A percentile compares a stretch with the other conserved stretches of the same genome.
These are phyloP conservation scores for Cetoscarus ocellatus DNA, from an alignment of 2,797 vertebrate species.

Conservation along the genomic window DNA sequence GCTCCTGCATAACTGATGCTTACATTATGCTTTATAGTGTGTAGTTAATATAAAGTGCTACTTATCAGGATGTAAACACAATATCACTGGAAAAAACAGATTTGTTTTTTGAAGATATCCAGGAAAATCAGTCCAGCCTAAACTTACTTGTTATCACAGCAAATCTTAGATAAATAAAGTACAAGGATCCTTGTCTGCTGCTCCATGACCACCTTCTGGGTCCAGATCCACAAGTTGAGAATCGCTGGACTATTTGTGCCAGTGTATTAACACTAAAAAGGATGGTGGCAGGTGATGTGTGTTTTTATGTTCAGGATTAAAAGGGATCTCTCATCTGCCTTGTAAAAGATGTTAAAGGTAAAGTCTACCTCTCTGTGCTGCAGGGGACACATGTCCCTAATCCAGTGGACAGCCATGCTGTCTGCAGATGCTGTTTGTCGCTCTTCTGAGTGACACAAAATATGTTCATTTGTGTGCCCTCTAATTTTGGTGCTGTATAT, in stretches of 20 bases:
- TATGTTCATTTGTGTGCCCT: slow-evolving; percentile 66
- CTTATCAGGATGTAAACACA: too few species aligned
- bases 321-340: slow-evolving; percentile 72
- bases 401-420: slow-evolving; percentile 54
- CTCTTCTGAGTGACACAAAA: slow-evolving; percentile 52
- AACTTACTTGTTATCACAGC: too few species aligned
- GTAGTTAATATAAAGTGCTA: too few species aligned
- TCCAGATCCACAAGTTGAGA: too few species aligned
- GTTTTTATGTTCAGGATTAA: slow-evolving; percentile 48
- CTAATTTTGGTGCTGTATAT: slow-evolving; percentile 79
- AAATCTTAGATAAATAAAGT: too few species aligned
- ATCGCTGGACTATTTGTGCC: slow-evolving; percentile 25
- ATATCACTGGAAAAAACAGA: too few species aligned
- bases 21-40: too few species aligned
- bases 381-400: slow-evolving; percentile 56
- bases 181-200: too few species aligned
- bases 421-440: slow-evolving; percentile 64
- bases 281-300: slow-evolving; percentile 51
- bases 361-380: slow-evolving; percentile 78
- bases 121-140: too few species aligned
- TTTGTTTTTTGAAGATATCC: too few species aligned
- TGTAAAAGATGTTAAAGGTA: slow-evolving; percentile 57
- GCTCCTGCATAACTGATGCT: too few species aligned
- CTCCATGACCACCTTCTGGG: too few species aligned
- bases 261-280: slow-evolving; percentile 39